Base-by-base conservation (phyloP, 1,140 invertebrate species). In the Drosophila pachea region DNA sequence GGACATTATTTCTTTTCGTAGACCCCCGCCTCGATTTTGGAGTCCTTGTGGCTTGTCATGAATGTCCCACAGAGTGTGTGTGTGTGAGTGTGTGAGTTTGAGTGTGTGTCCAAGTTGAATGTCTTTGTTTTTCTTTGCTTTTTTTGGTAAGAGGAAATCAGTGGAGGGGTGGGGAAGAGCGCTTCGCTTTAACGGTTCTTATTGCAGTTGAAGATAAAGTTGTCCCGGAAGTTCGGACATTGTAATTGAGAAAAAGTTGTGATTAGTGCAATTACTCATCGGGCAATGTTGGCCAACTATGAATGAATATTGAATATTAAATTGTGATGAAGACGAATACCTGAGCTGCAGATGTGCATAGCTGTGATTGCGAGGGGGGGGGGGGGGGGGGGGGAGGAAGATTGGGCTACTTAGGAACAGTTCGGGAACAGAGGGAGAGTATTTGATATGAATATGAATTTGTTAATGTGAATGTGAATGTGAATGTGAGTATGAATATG, bases 1-100 rank as follows among this genome's bases (percentile, higher is more conserved):
- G 79, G 79, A 76, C 81, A 84, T 84, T 86, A 76, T 84, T 76
- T 63, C 70, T 73, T 71, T 68, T 68, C 47, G 33, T 22, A 29
- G 29, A 35, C 7, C 29, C 50, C 49, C 4, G 22, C 56, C 64
- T 32, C 48, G 58, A 79, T 74, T 78, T 79, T 79, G 76, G 45
- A 72, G 42, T 53, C 71, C 56, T 78, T 48, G 65, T 63, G 63
- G 72, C 49, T 45, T 75, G 79, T 75, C 78, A 68, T 72, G 72
- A 82, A 78, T 78, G 73, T 53, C 43, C 43, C 61, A 63, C 53
- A 64, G 33, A 29, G 33, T 49, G 56, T 31, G 35, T 64, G 42
- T 11, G 49, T 33, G 40, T 22, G 11, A 35, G 38, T 14, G 38
- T 58, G 31, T 66, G 6, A 29, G 5, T 58, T 12, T 47, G 42